Evolutionary conservation across 2,797 vertebrate species (phyloP).

Genomic region (Lutjanus argentimaculatus): DNA sequence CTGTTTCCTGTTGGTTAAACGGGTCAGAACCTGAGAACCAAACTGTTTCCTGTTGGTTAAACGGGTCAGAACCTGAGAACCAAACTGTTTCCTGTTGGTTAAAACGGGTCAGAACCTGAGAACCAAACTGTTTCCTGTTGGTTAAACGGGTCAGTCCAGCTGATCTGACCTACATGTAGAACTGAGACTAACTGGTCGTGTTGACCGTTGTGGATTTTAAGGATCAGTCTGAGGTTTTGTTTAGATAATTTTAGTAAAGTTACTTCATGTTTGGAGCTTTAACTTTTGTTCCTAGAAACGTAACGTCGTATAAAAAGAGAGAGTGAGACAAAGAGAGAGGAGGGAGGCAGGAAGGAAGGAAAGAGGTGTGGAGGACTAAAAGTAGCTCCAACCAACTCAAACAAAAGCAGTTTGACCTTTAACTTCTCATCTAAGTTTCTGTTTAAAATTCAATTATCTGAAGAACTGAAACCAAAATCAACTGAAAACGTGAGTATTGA

Average conservation of each 20-base stretch:
- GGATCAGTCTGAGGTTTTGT: not conserved
- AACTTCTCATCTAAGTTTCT: slow-evolving; percentile 5
- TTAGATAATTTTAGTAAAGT: not conserved
- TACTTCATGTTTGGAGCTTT: not conserved
- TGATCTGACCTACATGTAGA: no score
- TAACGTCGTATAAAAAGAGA: not conserved
- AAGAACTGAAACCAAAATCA: not conserved
- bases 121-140: no score
- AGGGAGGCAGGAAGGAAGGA: slow-evolving; percentile 78
- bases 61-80: no score
- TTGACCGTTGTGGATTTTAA: not conserved
- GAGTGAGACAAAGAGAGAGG: slow-evolving; percentile 4
- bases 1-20: no score
- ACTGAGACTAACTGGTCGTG: not conserved
- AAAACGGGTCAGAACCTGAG: no score
- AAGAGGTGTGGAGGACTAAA: slow-evolving; percentile 80
- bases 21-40: no score
- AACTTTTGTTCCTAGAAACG: slow-evolving; percentile 52
- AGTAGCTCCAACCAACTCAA: slow-evolving; percentile 54
- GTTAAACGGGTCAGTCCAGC: no score
- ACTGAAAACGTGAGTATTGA: no score
- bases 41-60: no score
- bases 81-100: no score
- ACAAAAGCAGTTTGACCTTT: slow-evolving; percentile 67
- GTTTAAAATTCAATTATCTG: not conserved